phyloP scores from a whole-genome alignment of 1,140 invertebrate species.

The Anastrepha ludens region DNA sequence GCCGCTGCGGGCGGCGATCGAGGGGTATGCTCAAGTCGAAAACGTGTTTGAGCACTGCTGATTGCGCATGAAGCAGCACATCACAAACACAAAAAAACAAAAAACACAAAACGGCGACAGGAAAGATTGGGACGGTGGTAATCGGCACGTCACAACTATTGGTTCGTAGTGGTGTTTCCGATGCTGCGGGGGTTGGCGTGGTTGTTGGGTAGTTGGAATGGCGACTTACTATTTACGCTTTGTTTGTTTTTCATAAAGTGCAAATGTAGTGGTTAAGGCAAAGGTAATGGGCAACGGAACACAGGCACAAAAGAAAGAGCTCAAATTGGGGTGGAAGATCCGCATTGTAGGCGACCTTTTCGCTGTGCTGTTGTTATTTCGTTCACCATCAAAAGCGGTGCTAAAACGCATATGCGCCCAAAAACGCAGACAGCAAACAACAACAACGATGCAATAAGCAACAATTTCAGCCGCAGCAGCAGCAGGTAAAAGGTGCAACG shows the following conservation, averaged over 20 bases:
- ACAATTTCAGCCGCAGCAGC: neutral
- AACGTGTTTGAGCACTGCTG: constrained; percentile 1
- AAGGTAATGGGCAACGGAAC: neutral
- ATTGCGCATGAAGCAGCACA: neutral
- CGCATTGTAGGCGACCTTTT: constrained; percentile 35
- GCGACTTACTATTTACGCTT: neutral
- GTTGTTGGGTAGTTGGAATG: neutral
- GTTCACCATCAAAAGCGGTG: constrained; percentile 14
- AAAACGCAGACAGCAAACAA: neutral
- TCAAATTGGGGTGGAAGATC: constrained; percentile 44
- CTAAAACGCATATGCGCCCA: constrained; percentile 26
- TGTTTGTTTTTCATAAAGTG: neutral
- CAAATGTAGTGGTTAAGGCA: neutral
- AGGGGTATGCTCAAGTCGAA: neutral
- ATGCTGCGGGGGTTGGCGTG: neutral
- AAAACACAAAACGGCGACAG: neutral
- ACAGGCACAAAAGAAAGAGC: neutral
- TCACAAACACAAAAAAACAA: neutral
- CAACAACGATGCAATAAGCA: constrained; percentile 3
- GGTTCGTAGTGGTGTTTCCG: too few species aligned
- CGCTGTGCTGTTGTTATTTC: constrained; percentile 4
- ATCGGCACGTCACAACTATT: neutral
- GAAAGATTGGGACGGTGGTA: neutral
- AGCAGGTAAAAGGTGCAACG: constrained; percentile 48
- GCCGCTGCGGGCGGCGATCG: constrained; percentile 6